phyloP scores from a whole-genome alignment of 1,140 invertebrate species.

The Hylaeus volcanicus region DNA sequence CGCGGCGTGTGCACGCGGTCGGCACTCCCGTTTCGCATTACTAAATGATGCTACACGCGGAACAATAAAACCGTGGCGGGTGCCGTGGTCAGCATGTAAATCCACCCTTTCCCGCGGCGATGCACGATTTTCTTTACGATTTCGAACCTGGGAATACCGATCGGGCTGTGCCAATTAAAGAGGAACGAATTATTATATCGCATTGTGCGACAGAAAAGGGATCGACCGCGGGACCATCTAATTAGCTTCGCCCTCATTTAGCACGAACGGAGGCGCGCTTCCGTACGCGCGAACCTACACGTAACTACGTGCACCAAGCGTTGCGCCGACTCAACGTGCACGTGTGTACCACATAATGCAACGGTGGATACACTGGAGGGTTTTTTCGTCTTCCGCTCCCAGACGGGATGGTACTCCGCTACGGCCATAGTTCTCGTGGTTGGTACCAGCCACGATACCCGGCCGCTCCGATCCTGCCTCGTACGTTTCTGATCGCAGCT shows the following conservation, averaged over 20 bases:
- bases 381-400: constrained; percentile 13
- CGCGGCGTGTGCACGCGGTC: background rate
- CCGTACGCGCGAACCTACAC: constrained; percentile 21
- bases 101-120: background rate
- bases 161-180: constrained; percentile 42
- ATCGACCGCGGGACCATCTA: constrained; percentile 33
- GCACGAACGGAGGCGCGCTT: constrained; percentile 20
- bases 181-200: constrained; percentile 53
- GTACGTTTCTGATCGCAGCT: constrained; percentile 35
- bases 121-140: constrained; percentile 34
- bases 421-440: constrained; percentile 31
- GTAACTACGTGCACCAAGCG: background rate
- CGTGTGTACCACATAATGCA: constrained; percentile 35
- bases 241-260: constrained; percentile 52
- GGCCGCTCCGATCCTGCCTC: background rate
- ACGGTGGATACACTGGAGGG: background rate
- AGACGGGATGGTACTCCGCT: constrained; percentile 16
- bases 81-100: background rate
- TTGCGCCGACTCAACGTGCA: background rate
- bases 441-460: constrained; percentile 11
- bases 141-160: background rate
- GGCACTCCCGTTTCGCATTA: background rate
- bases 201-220: constrained; percentile 50
- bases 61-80: constrained; percentile 5
- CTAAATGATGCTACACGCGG: background rate